Percentiles rank a stretch among this genome's conserved stretches.
Conservation (phyloP, 2,113 vertebrate species). For the Cavia porcellus region DNA sequence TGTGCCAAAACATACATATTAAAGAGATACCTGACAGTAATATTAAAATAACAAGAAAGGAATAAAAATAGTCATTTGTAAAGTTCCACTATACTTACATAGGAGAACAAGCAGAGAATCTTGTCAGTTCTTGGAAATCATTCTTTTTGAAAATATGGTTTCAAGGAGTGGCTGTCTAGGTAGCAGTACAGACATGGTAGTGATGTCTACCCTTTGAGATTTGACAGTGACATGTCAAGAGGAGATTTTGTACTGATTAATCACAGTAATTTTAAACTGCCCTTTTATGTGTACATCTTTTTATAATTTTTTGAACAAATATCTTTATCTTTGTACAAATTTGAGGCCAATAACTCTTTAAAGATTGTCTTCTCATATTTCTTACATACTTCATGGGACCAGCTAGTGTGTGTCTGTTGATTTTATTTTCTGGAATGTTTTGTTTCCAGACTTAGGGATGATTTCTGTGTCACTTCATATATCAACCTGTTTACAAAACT, state of each 20-base stretch:
- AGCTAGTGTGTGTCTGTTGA: not conserved
- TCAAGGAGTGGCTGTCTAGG: not conserved
- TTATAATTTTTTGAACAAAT: not conserved
- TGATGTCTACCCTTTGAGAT: not conserved
- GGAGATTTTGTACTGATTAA: not conserved
- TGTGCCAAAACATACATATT: slow-evolving; percentile 69
- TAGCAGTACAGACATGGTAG: not conserved
- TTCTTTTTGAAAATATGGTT: not conserved
- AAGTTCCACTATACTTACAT: not conserved
- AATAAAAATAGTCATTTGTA: not conserved
- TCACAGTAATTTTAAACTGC: not conserved
- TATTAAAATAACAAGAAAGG: not conserved
- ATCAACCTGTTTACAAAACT: not conserved
- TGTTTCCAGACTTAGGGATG: not conserved
- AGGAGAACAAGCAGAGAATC: not conserved
- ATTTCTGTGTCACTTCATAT: not conserved
- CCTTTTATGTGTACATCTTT: not conserved
- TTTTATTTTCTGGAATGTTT: not conserved
- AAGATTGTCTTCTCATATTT: not conserved
- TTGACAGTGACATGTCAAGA: not conserved
- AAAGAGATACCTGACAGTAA: slow-evolving; percentile 49
- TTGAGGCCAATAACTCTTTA: not conserved
- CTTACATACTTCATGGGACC: not conserved
- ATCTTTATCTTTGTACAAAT: not conserved
- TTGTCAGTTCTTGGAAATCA: not conserved